phyloP scores from a whole-genome alignment of 92 coral and sea anemone species.

The Parazoanthus swiftii region DNA sequence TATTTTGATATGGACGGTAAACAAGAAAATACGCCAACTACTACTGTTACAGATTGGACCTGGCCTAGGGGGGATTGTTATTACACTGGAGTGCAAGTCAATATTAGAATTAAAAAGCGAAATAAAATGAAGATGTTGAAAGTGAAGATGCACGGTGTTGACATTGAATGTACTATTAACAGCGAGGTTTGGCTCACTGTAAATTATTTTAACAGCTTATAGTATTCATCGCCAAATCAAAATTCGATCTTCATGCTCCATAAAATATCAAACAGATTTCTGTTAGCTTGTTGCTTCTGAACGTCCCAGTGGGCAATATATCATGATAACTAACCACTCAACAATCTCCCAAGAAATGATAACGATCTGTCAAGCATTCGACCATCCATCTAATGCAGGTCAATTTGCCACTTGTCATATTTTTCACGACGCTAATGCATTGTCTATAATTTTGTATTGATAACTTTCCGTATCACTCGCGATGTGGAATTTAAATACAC shows the following conservation, averaged over 20 bases:
- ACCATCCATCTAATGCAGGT: background rate
- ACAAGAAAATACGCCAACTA: background rate
- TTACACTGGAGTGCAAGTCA: conserved; percentile 3
- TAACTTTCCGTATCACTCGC: background rate
- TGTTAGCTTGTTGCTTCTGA: background rate
- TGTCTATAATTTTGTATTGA: conserved; percentile 6
- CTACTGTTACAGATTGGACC: background rate
- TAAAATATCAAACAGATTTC: background rate
- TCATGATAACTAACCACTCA: background rate
- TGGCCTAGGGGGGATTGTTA: background rate
- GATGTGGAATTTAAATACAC: conserved; percentile 5
- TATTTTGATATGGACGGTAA: background rate
- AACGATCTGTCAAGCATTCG: conserved; percentile 30
- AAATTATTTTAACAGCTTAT: background rate
- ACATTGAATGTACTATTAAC: background rate
- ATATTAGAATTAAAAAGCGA: conserved; percentile 28
- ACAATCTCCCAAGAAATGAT: conserved; percentile 21
- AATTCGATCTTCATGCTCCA: conserved; percentile 5
- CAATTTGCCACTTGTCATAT: conserved; percentile 11
- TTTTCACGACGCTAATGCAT: conserved; percentile 23
- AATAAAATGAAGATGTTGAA: conserved; percentile 5
- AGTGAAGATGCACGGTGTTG: background rate
- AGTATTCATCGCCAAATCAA: background rate
- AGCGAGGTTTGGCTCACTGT: background rate
- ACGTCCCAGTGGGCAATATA: conserved; percentile 9